Evolutionary conservation across 2,797 vertebrate species (phyloP), one percentile per base, ranked within the genome.

Genomic region (Basileuterus tristriatus): DNA sequence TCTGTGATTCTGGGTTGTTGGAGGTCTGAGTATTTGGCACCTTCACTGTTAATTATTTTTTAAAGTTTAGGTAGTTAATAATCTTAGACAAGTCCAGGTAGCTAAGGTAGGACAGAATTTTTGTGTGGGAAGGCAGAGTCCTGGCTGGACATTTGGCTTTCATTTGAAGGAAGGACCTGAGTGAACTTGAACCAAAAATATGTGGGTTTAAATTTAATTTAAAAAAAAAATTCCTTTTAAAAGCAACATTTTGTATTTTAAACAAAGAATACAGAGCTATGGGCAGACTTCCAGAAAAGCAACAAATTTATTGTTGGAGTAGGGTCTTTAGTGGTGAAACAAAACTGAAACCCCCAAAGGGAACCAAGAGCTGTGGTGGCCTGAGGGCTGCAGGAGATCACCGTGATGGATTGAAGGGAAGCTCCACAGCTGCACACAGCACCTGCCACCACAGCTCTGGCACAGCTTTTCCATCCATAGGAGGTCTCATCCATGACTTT

Each of bases 341-440:
- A 49, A 68, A 89, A 9, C 49, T 71, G 63, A 96, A 87, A 34
- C 1, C 50, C 67, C 60, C 2, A 5, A 43, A 76, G 60, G 83
- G 90, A 91, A 11, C 12, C 0, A 2, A 86, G 27, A 36, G 15
- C n/a, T 76, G 47, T 64, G 37, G 0, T 65, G 9, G 0, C 55
- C 50, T 71, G 34, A 52, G 52, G 70, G 9, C 75, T 49, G 15
- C 8, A 9, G 64, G 79, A 47, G 44, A 56, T 77, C 56, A 17
- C 59, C 0, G 0, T 22, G 78, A 60, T 68, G 87, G 84, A 83
- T 90, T 69, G 29, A 83, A 62, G 65, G 4, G 7, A 72, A 88
- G 52, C 63, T 85, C 34, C 58, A 43, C 94, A 89, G 87, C 94
- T 96, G 91, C 69, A 17, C 13, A 1, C 76, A 71, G 11, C 90